Conservation (phyloP, 2,888 invertebrate genomes). For the Parnassius mnemosyne region DNA sequence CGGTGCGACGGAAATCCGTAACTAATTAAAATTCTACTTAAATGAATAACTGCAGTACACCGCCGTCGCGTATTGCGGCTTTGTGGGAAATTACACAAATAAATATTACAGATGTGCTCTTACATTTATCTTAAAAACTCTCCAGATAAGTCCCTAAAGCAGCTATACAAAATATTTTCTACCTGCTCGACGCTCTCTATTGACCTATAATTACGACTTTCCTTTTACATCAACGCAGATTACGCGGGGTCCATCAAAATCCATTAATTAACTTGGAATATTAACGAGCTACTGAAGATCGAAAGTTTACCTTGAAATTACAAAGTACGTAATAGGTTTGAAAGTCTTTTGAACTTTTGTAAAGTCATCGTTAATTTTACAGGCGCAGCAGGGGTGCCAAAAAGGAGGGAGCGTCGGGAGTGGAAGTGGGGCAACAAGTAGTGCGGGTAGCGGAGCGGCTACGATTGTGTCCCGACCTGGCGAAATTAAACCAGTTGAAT, state of each 20-base stretch:
- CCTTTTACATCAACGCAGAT: conserved; percentile 56
- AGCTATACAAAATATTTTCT: conserved; percentile 29
- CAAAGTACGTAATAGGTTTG: conserved; percentile 70
- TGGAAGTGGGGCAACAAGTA: conserved; percentile 49
- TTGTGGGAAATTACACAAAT: conserved; percentile 40
- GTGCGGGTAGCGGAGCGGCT: conserved; percentile 45
- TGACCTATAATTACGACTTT: conserved; percentile 61
- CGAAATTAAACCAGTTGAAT: conserved; percentile 94
- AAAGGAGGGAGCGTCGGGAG: conserved; percentile 52
- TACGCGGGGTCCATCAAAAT: conserved; percentile 67
- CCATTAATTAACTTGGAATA: conserved; percentile 75
- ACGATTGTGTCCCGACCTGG: conserved; percentile 58
- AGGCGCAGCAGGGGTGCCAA: conserved; percentile 68
- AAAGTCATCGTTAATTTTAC: conserved; percentile 66
- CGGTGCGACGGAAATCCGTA: conserved; percentile 62
- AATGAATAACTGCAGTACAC: conserved; percentile 69
- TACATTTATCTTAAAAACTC: conserved; percentile 17
- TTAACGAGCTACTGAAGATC: conserved; percentile 68
- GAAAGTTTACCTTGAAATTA: conserved; percentile 73
- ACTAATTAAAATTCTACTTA: conserved; percentile 73
- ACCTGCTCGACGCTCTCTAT: conserved; percentile 43
- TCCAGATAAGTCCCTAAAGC: conserved; percentile 15
- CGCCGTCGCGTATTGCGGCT: conserved; percentile 35
- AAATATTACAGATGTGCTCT: conserved; percentile 33
- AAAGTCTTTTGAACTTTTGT: conserved; percentile 70